Evolutionary conservation across 2,888 invertebrate genomes (phyloP), one percentile per base, ranked within the genome.

Genomic region (Patella depressa): DNA sequence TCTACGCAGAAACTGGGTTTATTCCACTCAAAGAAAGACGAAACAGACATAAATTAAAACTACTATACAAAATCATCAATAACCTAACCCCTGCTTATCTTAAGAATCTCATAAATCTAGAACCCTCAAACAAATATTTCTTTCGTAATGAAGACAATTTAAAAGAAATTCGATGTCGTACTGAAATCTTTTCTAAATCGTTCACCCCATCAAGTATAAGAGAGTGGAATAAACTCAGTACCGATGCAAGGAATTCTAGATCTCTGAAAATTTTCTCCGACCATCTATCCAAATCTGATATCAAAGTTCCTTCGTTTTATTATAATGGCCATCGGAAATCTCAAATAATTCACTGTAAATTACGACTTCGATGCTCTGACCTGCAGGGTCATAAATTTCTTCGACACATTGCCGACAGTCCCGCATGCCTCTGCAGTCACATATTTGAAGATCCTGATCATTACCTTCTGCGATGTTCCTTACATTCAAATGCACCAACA

Each of bases 1-100:
- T 65, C n/a, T 65, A 65, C 24, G 1, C n/a, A 65, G 65, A 65
- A 65, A 65, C 65, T n/a, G n/a, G 65, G 7, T 65, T n/a, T n/a
- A n/a, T 65, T 65, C 65, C 65, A 19, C 65, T 65, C 24, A 19
- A n/a, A 65, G 65, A 65, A 19, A n/a, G 65, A 65, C 65, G 65
- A 19, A 65, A 65, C n/a, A 7, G 19, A 12, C n/a, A 19, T 19
- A n/a, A 19, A 65, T 65, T 65, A 65, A 19, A 19, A 19, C 65
- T 65, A 65, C n/a, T 65, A 7, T 65, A 65, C 24, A 65, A 65
- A 19, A 65, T 65, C 65, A 7, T 65, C n/a, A n/a, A 65, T 65
- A 11, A 65, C 14, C 24, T 19, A n/a, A 19, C 65, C 24, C 65
- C 65, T 12, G n/a, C 65, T 19, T 65, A 19, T 19, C 65, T 65